Evolutionary conservation across 1,140 invertebrate genomes (phyloP), one percentile per base, ranked within the genome.

Genomic region (Zaprionus davidi): DNA sequence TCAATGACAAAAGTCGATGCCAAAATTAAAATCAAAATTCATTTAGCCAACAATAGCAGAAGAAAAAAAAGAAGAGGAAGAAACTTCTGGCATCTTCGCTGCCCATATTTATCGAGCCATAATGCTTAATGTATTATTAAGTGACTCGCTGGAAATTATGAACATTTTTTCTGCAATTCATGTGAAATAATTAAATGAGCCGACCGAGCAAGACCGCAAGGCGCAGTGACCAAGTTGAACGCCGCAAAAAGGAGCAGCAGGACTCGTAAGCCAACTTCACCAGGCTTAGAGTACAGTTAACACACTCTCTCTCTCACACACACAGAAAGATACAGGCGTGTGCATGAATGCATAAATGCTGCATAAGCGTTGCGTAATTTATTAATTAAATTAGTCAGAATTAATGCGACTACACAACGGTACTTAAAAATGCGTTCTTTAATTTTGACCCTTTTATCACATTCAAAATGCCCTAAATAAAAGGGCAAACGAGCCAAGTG

Each of bases 181-280:
- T 71, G 81, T 76, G 58, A 88, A 84, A 79, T 87, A 87, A 87
- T 87, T 84, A 87, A 88, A 71, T 56, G 58, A 74, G 63, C 57
- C 57, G 31, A 34, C 31, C 28, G 3, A 9, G 28, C 28, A 31
- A 3, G 28, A 31, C 28, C 9, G 9, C 31, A 74, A 64, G 63
- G 53, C 46, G 63, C 13, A n/a, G n/a, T 79, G 82, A 71, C 82
- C 82, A 81, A 72, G 60, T 66, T 58, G 65, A 65, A 85, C 53
- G 44, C 44, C 71, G n/a, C n/a, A 73, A 64, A 63, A 60, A 62
- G 51, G 34, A 28, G 22, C 22, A n/a, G 7, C n/a, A 70, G 22
- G 26, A 17, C 11, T n/a, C 5, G 2, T 65, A 58, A 66, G 44
- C 31, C 70, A 36, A 34, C 46, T 65, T 72, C 7, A 11, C 34